Evolutionary conservation across 2,113 vertebrate genomes (phyloP).

Genomic region (Micromys minutus): DNA sequence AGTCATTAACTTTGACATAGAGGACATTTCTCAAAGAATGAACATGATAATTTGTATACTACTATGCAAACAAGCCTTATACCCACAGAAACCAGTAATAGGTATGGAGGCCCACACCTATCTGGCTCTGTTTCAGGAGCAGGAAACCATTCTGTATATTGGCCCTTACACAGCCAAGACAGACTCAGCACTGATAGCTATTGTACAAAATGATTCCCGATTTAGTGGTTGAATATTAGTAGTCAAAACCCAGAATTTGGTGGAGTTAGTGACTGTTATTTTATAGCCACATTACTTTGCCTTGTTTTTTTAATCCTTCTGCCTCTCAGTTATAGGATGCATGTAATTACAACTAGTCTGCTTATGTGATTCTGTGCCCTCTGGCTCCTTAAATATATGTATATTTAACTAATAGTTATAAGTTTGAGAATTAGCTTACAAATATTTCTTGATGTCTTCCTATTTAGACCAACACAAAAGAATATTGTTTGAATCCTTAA

Average conservation of each 20-base stretch:
- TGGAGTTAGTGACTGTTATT: background rate
- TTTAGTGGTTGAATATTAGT: background rate
- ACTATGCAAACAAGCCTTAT: too few relatives aligned
- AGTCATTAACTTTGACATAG: too few relatives aligned
- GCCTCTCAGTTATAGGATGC: background rate
- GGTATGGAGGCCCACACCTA: too few relatives aligned
- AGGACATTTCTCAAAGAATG: too few relatives aligned
- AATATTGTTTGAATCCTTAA: background rate
- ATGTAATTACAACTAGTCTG: background rate
- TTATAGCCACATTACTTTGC: background rate
- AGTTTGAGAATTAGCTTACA: background rate
- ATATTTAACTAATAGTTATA: background rate
- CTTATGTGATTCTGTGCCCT: background rate
- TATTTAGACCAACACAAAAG: background rate
- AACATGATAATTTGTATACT: too few relatives aligned
- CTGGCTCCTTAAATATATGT: background rate
- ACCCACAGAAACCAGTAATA: too few relatives aligned
- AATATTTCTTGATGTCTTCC: background rate
- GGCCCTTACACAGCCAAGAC: too few relatives aligned
- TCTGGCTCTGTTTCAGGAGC: too few relatives aligned
- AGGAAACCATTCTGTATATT: too few relatives aligned
- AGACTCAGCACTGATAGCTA: background rate
- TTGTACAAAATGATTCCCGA: background rate
- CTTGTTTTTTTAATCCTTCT: background rate
- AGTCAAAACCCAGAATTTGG: background rate